Evolutionary conservation across 2,113 vertebrate genomes (phyloP).

Genomic region (Ovibos moschatus): DNA sequence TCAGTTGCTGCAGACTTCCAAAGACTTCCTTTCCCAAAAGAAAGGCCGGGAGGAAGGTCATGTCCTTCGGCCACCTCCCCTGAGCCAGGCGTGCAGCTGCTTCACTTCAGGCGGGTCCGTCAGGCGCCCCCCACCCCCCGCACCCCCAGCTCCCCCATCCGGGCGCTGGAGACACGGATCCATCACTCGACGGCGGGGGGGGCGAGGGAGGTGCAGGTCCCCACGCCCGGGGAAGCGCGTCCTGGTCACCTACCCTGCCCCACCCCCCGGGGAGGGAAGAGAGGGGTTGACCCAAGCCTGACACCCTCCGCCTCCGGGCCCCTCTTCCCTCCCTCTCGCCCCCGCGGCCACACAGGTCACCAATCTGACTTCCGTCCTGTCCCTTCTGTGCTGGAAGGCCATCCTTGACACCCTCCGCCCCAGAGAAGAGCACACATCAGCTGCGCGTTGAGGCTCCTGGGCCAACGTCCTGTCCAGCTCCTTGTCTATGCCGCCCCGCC

Average conservation of each 20-base stretch:
- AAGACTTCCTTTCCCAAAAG: constrained; percentile 63
- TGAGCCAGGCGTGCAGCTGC: neutral
- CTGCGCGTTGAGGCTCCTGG: neutral
- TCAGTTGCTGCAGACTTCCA: constrained; percentile 52
- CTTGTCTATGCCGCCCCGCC: rapidly evolving
- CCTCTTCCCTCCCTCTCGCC: neutral
- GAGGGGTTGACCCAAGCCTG: neutral
- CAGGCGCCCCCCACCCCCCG: neutral
- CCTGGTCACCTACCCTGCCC: neutral
- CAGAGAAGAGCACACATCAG: rapidly evolving
- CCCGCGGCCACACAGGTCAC: neutral
- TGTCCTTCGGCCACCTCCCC: neutral
- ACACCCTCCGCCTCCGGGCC: too few relatives aligned
- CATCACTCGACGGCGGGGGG: rapidly evolving
- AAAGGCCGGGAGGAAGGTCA: constrained; percentile 37
- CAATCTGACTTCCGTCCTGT: rapidly evolving
- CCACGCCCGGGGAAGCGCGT: neutral
- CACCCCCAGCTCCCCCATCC: neutral
- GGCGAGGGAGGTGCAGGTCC: neutral
- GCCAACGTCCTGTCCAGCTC: neutral
- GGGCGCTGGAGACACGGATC: neutral
- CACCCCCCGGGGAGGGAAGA: neutral
- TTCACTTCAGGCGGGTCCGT: neutral
- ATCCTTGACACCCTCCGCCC: rapidly evolving
- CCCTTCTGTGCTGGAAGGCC: rapidly evolving